Percentiles rank a stretch among this genome's conserved stretches.
phyloP scores from a whole-genome alignment of 2,113 vertebrate species.

The Lophius piscatorius region DNA sequence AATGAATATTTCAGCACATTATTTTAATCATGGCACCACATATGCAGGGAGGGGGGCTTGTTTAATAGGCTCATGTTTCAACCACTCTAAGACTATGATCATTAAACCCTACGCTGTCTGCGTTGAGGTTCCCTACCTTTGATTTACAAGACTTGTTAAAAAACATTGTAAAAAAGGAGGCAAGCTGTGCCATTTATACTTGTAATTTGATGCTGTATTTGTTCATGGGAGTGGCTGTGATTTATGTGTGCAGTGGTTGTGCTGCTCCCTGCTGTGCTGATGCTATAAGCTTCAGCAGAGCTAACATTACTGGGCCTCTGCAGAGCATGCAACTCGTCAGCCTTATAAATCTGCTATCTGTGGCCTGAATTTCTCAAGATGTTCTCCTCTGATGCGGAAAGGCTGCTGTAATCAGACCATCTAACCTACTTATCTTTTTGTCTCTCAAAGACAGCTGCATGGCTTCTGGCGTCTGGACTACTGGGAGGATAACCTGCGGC shows the following conservation, averaged over 20 bases:
- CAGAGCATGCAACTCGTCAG: slow-evolving; percentile 40
- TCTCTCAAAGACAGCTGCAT: slow-evolving; percentile 85
- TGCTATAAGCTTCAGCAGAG: slow-evolving; percentile 56
- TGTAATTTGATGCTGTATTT: slow-evolving; percentile 94
- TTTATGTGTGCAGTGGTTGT: slow-evolving; percentile 81
- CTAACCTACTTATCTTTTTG: slow-evolving; percentile 40
- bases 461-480: slow-evolving; percentile 99
- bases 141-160: slow-evolving; percentile 98
- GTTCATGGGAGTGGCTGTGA: slow-evolving; percentile 87
- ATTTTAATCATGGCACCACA: slow-evolving; percentile 97
- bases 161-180: slow-evolving; percentile 89
- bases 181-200: slow-evolving; percentile 90
- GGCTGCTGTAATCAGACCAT: slow-evolving; percentile 46
- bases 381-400: slow-evolving; percentile 48
- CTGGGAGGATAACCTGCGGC: slow-evolving; percentile 97
- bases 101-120: slow-evolving; percentile 94
- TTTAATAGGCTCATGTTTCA: slow-evolving; percentile 92
- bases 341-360: slow-evolving; percentile 40
- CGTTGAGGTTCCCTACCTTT: slow-evolving; percentile 84
- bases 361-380: slow-evolving; percentile 47
- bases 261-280: slow-evolving; percentile 63
- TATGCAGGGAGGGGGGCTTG: slow-evolving; percentile 79
- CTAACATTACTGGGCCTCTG: slow-evolving; percentile 44
- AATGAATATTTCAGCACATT: slow-evolving; percentile 99
- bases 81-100: slow-evolving; percentile 84